Percentiles rank a stretch among this genome's conserved stretches.
These are phyloP conservation scores for Entomyzon cyanotis DNA, from an alignment of 2,113 vertebrate species.

Conservation along the genomic window DNA sequence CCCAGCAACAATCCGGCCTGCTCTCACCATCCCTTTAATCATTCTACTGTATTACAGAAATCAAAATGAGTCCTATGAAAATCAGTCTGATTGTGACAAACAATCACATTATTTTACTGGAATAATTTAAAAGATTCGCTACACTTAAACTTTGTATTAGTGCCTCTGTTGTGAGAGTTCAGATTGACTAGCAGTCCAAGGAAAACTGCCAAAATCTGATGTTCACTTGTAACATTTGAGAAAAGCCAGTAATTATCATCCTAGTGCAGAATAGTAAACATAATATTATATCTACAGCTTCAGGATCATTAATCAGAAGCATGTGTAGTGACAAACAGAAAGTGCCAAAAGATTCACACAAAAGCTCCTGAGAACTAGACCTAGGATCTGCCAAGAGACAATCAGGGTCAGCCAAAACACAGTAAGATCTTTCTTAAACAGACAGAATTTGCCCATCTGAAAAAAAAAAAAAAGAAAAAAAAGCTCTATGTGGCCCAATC, in stretches of 20 bases:
- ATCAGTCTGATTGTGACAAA: neutral
- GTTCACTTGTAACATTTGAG: neutral
- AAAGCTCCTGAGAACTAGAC: neutral
- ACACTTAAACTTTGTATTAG: neutral
- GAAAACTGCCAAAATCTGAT: slow-evolving; percentile 17
- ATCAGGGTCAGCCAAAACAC: neutral
- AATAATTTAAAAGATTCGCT: neutral
- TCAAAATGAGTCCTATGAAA: neutral
- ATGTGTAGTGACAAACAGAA: neutral
- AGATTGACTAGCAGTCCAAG: neutral
- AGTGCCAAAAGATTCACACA: neutral
- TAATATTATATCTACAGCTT: neutral
- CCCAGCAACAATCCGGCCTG: neutral
- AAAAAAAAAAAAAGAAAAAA: neutral
- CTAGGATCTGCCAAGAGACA: neutral
- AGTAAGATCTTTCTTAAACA: neutral
- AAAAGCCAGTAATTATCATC: neutral
- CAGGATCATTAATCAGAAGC: slow-evolving; percentile 17
- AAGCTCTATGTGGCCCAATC: neutral
- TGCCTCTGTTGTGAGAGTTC: neutral
- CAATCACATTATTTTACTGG: neutral
- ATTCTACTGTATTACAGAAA: neutral
- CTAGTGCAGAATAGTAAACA: neutral
- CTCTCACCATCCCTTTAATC: neutral
- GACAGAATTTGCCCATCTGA: neutral